These are phyloP conservation scores for Samia ricini DNA, from an alignment of 1,140 invertebrate species.

Conservation along the genomic window DNA sequence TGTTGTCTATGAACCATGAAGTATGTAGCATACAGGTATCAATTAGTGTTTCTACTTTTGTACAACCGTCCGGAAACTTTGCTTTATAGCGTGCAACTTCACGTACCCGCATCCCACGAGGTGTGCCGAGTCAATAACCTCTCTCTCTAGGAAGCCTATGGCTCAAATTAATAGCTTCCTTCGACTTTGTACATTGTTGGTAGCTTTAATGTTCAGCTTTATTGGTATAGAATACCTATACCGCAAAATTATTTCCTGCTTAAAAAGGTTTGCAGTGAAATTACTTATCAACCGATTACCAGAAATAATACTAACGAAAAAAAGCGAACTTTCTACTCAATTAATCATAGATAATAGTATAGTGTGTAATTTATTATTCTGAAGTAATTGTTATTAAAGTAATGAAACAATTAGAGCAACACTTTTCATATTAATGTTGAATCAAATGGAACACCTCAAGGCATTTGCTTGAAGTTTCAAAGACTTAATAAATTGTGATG, in stretches of 20 bases:
- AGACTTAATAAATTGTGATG: constrained; percentile 32
- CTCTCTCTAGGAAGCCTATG: constrained; percentile 47
- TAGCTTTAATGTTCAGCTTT: constrained; percentile 19
- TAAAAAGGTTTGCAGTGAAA: not conserved
- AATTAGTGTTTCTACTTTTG: constrained; percentile 26
- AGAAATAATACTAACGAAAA: not conserved
- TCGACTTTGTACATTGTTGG: constrained; percentile 26
- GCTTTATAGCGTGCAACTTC: constrained; percentile 19
- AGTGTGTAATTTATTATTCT: constrained; percentile 1
- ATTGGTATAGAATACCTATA: not conserved
- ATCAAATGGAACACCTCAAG: constrained; percentile 13
- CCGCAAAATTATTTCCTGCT: not conserved
- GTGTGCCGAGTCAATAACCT: constrained; percentile 46
- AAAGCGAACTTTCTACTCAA: no score
- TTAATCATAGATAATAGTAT: no score
- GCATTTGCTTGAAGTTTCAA: constrained; percentile 28
- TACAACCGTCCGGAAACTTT: constrained; percentile 36
- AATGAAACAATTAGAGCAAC: constrained; percentile 11
- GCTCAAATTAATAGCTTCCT: constrained; percentile 48
- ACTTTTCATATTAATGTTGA: constrained; percentile 23
- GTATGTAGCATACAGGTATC: constrained; percentile 7
- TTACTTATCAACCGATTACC: not conserved
- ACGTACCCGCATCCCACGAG: constrained; percentile 48
- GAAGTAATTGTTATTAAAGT: not conserved
- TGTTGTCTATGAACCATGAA: not conserved